Percentiles rank a stretch among this genome's conserved stretches.
Conservation (phyloP, 2,113 vertebrate genomes). For the Corythaixoides concolor region DNA sequence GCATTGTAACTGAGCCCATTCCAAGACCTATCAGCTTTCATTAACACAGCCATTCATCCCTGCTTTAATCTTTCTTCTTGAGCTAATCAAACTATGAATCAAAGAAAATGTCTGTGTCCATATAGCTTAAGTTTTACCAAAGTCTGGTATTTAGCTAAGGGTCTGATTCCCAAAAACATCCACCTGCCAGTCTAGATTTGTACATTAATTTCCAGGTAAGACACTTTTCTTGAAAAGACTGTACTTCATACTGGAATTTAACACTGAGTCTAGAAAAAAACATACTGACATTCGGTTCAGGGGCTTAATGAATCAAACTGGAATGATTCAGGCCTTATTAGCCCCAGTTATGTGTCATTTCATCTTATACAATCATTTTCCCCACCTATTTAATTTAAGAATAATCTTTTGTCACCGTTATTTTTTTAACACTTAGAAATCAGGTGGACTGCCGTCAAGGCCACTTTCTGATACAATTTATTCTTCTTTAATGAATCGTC, state of each 20-base stretch:
- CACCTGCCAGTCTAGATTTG: neutral
- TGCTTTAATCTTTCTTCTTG: slow-evolving; percentile 36
- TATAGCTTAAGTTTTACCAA: neutral
- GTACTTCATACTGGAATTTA: neutral
- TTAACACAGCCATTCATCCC: slow-evolving; percentile 18
- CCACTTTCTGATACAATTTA: neutral
- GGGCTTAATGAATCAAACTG: slow-evolving; percentile 20
- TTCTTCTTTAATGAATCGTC: neutral
- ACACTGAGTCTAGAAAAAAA: neutral
- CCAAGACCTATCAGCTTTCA: slow-evolving; percentile 34
- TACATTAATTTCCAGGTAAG: neutral
- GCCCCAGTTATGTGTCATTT: neutral
- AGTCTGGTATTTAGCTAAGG: neutral
- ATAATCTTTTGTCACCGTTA: neutral
- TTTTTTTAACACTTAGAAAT: neutral
- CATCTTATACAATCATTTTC: neutral
- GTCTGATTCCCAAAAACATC: neutral
- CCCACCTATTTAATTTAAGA: slow-evolving; percentile 7
- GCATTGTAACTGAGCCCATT: neutral
- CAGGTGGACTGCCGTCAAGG: neutral
- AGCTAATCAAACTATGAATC: slow-evolving; percentile 11
- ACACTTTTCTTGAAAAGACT: neutral
- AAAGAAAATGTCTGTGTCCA: slow-evolving; percentile 3
- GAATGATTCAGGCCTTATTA: neutral
- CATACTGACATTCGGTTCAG: neutral